Evolutionary conservation across 2,797 vertebrate genomes (phyloP).

Genomic region (Onychomys arenicola): DNA sequence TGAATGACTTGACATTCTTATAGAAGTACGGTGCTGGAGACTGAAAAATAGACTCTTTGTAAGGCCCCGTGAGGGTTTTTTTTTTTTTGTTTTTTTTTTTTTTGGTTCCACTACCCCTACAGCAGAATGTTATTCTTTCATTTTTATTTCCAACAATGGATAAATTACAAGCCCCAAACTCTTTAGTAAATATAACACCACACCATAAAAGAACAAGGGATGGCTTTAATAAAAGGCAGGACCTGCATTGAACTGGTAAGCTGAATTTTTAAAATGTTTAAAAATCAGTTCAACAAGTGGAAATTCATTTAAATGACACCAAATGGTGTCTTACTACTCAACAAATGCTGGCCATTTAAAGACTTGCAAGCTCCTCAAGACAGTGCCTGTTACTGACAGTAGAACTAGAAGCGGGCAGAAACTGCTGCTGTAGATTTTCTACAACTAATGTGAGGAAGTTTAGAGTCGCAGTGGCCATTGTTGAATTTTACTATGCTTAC

Average conservation of each 20-base stretch:
- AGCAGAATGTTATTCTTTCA: slow-evolving; percentile 19
- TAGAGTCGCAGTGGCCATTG: slow-evolving; percentile 34
- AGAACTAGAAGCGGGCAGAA: slow-evolving; percentile 49
- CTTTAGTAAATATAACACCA: background rate
- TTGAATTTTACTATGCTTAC: slow-evolving; percentile 21
- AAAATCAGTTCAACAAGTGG: slow-evolving; percentile 40
- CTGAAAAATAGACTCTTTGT: slow-evolving; percentile 18
- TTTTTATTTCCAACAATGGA: background rate
- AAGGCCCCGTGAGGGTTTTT: background rate
- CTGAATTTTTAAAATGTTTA: slow-evolving; percentile 40
- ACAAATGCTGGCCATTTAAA: background rate
- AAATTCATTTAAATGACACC: slow-evolving; percentile 58
- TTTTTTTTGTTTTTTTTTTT: too few species aligned
- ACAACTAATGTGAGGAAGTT: background rate
- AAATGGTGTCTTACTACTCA: slow-evolving; percentile 38
- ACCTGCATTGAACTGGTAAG: slow-evolving; percentile 5
- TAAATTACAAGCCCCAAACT: slow-evolving; percentile 39
- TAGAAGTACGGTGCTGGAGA: background rate
- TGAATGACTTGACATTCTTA: slow-evolving; percentile 63
- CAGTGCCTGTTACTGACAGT: background rate
- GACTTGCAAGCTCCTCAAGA: background rate
- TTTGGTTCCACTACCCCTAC: slow-evolving; percentile 11
- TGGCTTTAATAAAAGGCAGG: slow-evolving; percentile 56
- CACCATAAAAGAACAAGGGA: slow-evolving; percentile 22
- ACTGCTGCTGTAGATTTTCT: background rate